Evolutionary conservation across 2,888 invertebrate species (phyloP).

Genomic region (Cantharis lateralis): DNA sequence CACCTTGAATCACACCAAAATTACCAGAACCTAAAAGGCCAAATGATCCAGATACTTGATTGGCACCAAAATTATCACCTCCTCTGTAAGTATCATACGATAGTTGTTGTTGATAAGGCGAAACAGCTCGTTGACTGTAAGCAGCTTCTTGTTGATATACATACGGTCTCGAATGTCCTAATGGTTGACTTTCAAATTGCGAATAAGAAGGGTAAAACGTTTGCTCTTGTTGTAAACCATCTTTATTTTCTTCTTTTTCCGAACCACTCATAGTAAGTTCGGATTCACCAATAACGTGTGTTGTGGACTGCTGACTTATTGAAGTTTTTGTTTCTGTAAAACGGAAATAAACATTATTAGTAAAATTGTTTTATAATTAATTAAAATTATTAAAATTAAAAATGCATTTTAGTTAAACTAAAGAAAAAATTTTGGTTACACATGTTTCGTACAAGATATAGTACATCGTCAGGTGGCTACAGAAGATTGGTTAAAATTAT

Average conservation of each 20-base stretch:
- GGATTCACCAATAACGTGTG: neutral
- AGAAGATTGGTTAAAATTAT: too few species aligned
- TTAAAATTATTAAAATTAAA: neutral
- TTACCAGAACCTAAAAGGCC: constrained; percentile 81
- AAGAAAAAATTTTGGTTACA: too few species aligned
- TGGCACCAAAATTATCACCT: constrained; percentile 24
- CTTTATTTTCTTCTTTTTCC: constrained; percentile 52
- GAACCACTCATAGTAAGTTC: neutral
- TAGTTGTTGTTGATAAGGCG: constrained; percentile 47
- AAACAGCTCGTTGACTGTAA: constrained; percentile 61
- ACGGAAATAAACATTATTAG: neutral
- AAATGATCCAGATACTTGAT: constrained; percentile 50
- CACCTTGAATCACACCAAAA: constrained; percentile 84
- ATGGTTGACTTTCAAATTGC: constrained; percentile 59
- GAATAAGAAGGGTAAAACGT: constrained; percentile 78
- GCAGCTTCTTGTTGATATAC: constrained; percentile 66
- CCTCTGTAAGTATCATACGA: constrained; percentile 45
- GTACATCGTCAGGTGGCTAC: too few species aligned
- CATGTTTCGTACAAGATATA: too few species aligned
- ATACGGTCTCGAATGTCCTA: constrained; percentile 66
- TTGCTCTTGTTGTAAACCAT: constrained; percentile 55
- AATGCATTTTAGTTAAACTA: too few species aligned
- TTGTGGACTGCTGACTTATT: neutral
- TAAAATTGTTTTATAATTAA: neutral
- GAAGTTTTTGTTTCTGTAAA: neutral